A percentile compares a stretch with the other conserved stretches of the same genome.
Conservation (phyloP, 2,113 vertebrate species). For the Zosterops japonicus region DNA sequence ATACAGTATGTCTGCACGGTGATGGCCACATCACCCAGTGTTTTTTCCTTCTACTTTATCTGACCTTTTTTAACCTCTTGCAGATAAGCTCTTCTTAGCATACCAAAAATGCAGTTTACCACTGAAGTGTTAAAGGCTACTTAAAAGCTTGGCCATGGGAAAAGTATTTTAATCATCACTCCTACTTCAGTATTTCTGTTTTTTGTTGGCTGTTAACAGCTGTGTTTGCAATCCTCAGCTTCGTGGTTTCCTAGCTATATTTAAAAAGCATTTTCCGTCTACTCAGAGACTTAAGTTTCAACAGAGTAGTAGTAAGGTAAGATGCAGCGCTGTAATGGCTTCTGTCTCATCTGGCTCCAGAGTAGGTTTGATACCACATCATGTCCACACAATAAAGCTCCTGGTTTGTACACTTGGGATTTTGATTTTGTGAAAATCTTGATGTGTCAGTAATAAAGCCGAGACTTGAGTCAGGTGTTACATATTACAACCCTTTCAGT, state of each 20-base stretch:
- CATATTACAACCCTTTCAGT: neutral
- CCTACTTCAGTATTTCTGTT: accelerated
- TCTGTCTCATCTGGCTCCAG: neutral
- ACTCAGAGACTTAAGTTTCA: neutral
- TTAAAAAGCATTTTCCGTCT: neutral
- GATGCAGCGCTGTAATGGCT: accelerated
- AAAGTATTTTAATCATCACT: neutral
- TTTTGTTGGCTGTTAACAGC: neutral
- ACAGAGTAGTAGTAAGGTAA: accelerated
- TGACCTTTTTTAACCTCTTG: neutral
- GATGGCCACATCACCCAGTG: accelerated
- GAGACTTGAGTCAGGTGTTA: neutral
- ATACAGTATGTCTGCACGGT: accelerated
- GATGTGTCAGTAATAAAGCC: accelerated
- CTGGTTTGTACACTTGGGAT: neutral
- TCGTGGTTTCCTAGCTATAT: neutral
- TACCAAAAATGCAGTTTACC: accelerated
- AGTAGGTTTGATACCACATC: accelerated
- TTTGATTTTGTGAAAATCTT: neutral
- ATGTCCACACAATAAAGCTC: accelerated
- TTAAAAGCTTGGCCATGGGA: neutral
- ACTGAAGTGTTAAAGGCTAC: accelerated
- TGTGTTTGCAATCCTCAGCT: accelerated
- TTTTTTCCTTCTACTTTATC: neutral
- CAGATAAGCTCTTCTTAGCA: accelerated